A percentile compares a stretch with the other conserved stretches of the same genome.
Evolutionary conservation across 2,113 vertebrate species (phyloP).

Genomic region (Hypanus sabinus): DNA sequence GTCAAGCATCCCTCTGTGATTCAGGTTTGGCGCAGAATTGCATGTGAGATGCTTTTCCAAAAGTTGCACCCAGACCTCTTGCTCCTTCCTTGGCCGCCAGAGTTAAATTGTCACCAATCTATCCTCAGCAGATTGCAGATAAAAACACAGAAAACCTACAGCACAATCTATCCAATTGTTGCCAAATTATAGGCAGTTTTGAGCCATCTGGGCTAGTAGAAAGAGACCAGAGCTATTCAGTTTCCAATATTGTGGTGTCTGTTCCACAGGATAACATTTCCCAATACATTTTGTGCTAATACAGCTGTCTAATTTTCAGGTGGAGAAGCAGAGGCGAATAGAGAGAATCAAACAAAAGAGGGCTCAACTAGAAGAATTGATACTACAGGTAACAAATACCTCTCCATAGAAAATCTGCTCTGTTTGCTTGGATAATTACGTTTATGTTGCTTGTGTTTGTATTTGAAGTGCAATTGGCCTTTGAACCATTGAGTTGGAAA

Average conservation of each 20-base stretch:
- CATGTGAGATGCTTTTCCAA: no score
- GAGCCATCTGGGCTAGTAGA: not conserved
- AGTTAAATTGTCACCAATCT: no score
- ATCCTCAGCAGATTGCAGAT: no score
- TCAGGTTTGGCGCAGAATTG: no score
- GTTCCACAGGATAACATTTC: not conserved
- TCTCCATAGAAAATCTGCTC: not conserved
- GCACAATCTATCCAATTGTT: not conserved
- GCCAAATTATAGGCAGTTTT: not conserved
- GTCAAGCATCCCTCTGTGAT: no score
- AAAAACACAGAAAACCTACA: no score
- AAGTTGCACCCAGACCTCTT: no score
- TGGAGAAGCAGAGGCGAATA: conserved; percentile 75
- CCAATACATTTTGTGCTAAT: not conserved
- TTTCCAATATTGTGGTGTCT: not conserved
- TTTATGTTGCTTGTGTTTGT: not conserved
- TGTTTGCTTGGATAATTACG: conserved; percentile 9
- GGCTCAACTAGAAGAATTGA: conserved; percentile 72
- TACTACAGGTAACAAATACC: conserved; percentile 63
- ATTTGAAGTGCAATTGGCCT: not conserved
- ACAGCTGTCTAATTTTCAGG: conserved; percentile 50
- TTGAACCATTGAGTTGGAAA: not conserved
- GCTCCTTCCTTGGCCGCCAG: no score
- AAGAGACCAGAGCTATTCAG: not conserved
- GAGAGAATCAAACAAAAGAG: conserved; percentile 77